These are phyloP conservation scores for Agelaius tricolor DNA, from an alignment of 2,113 vertebrate species.

Conservation along the genomic window DNA sequence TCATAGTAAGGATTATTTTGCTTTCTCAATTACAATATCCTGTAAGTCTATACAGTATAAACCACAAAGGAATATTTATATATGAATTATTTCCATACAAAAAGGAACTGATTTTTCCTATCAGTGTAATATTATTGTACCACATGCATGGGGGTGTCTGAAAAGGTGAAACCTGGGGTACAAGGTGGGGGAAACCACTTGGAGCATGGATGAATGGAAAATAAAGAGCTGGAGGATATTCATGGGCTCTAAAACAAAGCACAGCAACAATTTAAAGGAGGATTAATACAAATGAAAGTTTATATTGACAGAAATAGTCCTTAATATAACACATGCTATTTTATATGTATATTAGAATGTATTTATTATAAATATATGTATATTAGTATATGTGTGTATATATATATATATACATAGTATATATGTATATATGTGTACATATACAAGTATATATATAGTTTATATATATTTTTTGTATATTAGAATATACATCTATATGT, in stretches of 20 bases:
- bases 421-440: no score
- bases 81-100: background rate
- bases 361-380: no score
- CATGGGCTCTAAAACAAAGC: background rate
- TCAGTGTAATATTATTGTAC: background rate
- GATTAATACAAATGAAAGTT: slow-evolving; percentile 23
- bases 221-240: background rate
- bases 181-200: background rate
- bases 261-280: background rate
- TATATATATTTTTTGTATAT: no score
- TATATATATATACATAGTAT: no score
- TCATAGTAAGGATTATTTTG: background rate
- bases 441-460: no score
- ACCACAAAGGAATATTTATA: background rate
- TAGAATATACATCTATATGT: no score
- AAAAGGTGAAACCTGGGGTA: background rate
- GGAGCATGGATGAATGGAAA: background rate
- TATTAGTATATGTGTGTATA: no score
- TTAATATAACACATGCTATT: background rate
- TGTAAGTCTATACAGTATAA: background rate
- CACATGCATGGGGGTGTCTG: background rate
- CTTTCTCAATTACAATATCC: background rate
- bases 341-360: background rate
- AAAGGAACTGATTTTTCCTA: background rate
- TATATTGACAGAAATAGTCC: background rate